Percentiles rank a stretch among this genome's conserved stretches.
These are phyloP conservation scores for Mizuhopecten yessoensis DNA, from an alignment of 1,140 invertebrate genomes.

Conservation along the genomic window DNA sequence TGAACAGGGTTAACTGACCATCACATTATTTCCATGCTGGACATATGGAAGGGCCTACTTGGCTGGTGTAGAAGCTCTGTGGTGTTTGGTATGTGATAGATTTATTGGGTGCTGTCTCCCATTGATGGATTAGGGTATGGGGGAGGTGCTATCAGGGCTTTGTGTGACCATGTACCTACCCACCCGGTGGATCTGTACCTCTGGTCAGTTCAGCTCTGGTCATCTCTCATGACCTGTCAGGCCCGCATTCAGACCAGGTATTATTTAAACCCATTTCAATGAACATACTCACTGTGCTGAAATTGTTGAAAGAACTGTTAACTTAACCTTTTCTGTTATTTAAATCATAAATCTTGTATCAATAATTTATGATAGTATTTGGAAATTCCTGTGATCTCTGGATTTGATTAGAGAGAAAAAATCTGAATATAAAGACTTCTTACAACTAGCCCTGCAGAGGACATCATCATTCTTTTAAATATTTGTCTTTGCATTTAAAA, in stretches of 20 bases:
- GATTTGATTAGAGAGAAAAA: too few relatives aligned
- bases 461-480: too few relatives aligned
- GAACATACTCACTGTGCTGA: neutral
- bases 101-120: neutral
- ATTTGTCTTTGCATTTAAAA: too few relatives aligned
- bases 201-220: neutral
- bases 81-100: neutral
- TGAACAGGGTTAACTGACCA: slow-evolving; percentile 18
- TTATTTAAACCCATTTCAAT: slow-evolving; percentile 11
- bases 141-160: slow-evolving; percentile 31
- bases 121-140: slow-evolving; percentile 6
- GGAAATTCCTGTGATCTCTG: too few relatives aligned
- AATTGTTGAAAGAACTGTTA: neutral
- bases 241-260: neutral
- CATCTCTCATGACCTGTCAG: slow-evolving; percentile 37
- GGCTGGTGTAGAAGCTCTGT: too few relatives aligned
- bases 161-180: neutral
- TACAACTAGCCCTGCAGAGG: too few relatives aligned
- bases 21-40: neutral
- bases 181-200: slow-evolving; percentile 24
- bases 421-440: too few relatives aligned
- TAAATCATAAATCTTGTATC: too few relatives aligned
- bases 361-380: too few relatives aligned
- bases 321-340: neutral
- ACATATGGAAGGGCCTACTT: too few relatives aligned